Evolutionary conservation across 2,797 vertebrate genomes (phyloP).

Genomic region (Peromyscus eremicus): DNA sequence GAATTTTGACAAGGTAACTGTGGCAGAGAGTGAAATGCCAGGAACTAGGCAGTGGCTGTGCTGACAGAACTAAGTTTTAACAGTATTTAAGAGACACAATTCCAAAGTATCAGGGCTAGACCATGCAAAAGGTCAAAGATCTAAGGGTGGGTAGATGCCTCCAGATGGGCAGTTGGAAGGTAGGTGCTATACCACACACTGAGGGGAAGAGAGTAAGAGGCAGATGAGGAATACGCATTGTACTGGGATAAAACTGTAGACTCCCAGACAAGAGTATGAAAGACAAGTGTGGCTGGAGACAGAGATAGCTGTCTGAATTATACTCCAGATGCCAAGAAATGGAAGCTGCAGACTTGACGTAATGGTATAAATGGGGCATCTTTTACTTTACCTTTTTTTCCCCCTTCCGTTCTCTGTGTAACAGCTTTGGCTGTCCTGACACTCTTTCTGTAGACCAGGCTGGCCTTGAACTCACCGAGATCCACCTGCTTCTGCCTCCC

Average conservation of each 20-base stretch:
- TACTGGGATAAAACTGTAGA: neutral
- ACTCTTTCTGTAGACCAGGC: too few relatives aligned
- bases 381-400: neutral
- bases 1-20: constrained; percentile 25
- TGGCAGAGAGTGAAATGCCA: constrained; percentile 10
- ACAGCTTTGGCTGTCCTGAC: too few relatives aligned
- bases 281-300: neutral
- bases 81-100: neutral
- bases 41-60: neutral
- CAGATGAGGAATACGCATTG: neutral
- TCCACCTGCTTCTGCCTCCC: too few relatives aligned
- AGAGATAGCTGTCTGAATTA: neutral
- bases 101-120: neutral
- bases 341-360: neutral
- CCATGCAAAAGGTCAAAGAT: constrained; percentile 22
- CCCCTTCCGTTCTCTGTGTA: too few relatives aligned
- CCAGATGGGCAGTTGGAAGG: neutral
- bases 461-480: too few relatives aligned
- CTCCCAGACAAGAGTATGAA: neutral
- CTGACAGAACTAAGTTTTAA: neutral
- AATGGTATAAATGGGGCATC: neutral
- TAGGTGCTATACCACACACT: neutral
- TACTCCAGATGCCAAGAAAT: neutral
- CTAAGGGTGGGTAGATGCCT: neutral
- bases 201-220: neutral